A percentile compares a stretch with the other conserved stretches of the same genome.
These are phyloP conservation scores for Bilobella aurantiaca DNA, from an alignment of 1,140 invertebrate genomes.

Conservation along the genomic window DNA sequence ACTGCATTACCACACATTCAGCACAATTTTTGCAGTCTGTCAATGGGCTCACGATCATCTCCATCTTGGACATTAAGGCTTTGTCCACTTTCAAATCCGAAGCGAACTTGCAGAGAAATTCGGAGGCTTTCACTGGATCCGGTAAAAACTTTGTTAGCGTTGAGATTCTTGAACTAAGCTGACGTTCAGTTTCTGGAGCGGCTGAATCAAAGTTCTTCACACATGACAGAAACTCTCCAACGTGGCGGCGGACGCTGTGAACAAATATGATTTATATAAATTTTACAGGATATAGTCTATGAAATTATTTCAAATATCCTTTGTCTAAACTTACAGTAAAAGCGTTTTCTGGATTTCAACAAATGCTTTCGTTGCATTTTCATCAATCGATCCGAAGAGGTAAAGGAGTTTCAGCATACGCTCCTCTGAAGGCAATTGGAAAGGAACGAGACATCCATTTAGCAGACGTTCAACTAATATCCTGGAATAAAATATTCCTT, in stretches of 20 bases:
- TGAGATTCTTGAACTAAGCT: slow-evolving; percentile 57
- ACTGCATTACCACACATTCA: slow-evolving; percentile 53
- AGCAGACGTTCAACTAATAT: slow-evolving; percentile 86
- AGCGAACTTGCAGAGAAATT: slow-evolving; percentile 83
- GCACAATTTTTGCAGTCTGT: slow-evolving; percentile 84
- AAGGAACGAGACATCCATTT: slow-evolving; percentile 90
- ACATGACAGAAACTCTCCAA: slow-evolving; percentile 65
- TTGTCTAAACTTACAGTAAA: slow-evolving; percentile 49
- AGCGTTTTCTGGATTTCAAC: slow-evolving; percentile 90
- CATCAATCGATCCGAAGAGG: slow-evolving; percentile 81
- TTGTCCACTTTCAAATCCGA: slow-evolving; percentile 65
- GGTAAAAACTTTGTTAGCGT: slow-evolving; percentile 66
- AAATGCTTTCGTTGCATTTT: slow-evolving; percentile 90
- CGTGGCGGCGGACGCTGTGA: slow-evolving; percentile 61
- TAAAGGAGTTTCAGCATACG: slow-evolving; percentile 92
- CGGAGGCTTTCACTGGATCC: slow-evolving; percentile 81
- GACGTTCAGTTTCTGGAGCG: slow-evolving; percentile 45
- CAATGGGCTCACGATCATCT: slow-evolving; percentile 71
- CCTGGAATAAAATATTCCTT: slow-evolving; percentile 42
- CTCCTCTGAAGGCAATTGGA: slow-evolving; percentile 69
- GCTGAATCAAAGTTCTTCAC: slow-evolving; percentile 36
- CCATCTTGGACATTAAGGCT: slow-evolving; percentile 68
- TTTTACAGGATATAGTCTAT: not conserved
- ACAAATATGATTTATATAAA: not conserved
- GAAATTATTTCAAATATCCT: not conserved